Conservation (phyloP, 2,888 invertebrate species). For the Mythimna lalbum region DNA sequence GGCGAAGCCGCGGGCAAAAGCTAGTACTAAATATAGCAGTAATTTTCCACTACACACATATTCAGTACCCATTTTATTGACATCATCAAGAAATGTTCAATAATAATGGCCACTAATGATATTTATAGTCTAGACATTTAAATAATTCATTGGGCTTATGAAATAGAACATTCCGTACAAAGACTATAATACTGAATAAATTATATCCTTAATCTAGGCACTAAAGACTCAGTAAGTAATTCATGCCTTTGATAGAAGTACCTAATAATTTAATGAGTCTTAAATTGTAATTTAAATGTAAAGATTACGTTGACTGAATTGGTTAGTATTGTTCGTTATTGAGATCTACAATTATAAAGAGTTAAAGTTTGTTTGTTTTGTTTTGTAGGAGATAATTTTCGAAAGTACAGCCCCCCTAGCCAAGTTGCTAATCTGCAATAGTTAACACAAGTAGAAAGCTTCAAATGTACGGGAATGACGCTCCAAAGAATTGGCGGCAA, state of each 20-base stretch:
- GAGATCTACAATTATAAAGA: too few species aligned
- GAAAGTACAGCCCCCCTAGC: too few species aligned
- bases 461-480: too few species aligned
- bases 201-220: slow-evolving; percentile 17
- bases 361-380: too few species aligned
- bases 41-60: background rate
- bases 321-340: background rate
- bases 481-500: too few species aligned
- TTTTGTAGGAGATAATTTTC: too few species aligned
- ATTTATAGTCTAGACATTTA: slow-evolving; percentile 31
- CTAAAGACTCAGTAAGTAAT: slow-evolving; percentile 1
- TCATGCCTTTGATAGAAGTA: slow-evolving; percentile 2
- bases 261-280: background rate
- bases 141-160: slow-evolving; percentile 48
- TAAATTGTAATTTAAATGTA: slow-evolving; percentile 5
- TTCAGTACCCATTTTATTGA: background rate
- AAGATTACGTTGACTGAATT: slow-evolving; percentile 12
- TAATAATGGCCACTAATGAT: slow-evolving; percentile 16
- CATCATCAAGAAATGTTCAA: slow-evolving; percentile 13
- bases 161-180: slow-evolving; percentile 17
- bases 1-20: too few species aligned
- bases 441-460: too few species aligned
- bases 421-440: too few species aligned
- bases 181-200: slow-evolving; percentile 37
- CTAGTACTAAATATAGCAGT: too few species aligned